phyloP scores from a whole-genome alignment of 2,888 invertebrate species.

The Willowsia nigromaculata region DNA sequence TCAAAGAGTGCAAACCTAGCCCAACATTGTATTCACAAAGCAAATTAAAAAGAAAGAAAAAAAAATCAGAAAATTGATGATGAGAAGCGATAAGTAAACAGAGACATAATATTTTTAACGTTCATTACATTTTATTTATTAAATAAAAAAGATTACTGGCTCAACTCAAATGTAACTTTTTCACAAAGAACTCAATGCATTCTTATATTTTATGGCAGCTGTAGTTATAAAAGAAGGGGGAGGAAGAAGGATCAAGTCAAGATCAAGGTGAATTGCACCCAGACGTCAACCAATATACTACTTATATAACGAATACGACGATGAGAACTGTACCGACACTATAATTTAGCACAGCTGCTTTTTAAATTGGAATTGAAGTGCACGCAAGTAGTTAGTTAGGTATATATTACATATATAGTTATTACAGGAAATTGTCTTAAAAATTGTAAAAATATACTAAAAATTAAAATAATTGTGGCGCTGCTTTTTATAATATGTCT shows the following conservation, averaged over 20 bases:
- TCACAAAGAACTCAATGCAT: background rate
- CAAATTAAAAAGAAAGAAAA: background rate
- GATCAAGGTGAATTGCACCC: constrained; percentile 53
- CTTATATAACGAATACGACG: constrained; percentile 27
- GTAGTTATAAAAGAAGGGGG: background rate
- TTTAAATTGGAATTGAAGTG: background rate
- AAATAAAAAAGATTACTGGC: background rate
- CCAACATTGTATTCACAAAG: background rate
- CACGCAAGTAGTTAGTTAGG: background rate
- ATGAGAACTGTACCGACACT: background rate
- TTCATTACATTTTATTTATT: constrained; percentile 22
- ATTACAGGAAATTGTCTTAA: constrained; percentile 66
- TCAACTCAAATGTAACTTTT: background rate
- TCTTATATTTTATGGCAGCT: background rate
- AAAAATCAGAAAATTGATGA: background rate
- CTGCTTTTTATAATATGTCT: too few relatives aligned
- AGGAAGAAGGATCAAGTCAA: constrained; percentile 50
- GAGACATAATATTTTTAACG: background rate
- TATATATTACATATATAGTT: background rate
- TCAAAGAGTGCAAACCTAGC: background rate
- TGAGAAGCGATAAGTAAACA: background rate
- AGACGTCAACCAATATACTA: constrained; percentile 31
- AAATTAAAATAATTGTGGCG: constrained; percentile 1
- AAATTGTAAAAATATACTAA: constrained; percentile 37
- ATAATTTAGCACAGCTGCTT: background rate